phyloP scores from a whole-genome alignment of 2,797 vertebrate genomes.

The Eutrigla gurnardus region DNA sequence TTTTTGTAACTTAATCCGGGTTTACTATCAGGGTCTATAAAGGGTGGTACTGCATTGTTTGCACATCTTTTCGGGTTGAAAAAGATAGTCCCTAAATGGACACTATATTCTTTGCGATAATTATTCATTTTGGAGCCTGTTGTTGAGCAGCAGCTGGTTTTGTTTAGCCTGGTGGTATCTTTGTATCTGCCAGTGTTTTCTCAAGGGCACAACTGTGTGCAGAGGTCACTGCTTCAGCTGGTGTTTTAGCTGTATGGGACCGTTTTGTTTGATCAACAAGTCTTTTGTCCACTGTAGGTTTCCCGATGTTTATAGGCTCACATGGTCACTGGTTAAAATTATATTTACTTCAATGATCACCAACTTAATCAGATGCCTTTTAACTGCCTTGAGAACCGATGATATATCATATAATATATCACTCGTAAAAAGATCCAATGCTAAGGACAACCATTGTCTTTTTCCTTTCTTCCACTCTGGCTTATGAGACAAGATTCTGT shows the following conservation, averaged over 20 bases:
- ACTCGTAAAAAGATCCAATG: not conserved
- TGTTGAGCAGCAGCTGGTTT: conserved; percentile 66
- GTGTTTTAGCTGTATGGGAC: conserved; percentile 24
- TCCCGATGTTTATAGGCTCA: not conserved
- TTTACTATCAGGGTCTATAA: not conserved
- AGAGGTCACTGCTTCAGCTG: conserved; percentile 59
- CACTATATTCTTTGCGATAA: conserved; percentile 13
- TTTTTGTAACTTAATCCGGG: not conserved
- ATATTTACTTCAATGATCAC: not conserved
- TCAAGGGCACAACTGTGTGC: conserved; percentile 48
- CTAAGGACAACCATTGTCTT: not conserved
- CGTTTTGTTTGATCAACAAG: conserved; percentile 35
- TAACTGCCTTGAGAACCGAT: not conserved
- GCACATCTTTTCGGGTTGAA: not conserved
- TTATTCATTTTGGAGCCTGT: conserved; percentile 7
- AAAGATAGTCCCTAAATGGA: not conserved
- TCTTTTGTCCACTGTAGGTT: conserved; percentile 14
- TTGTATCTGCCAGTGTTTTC: conserved; percentile 55
- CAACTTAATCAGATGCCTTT: not conserved
- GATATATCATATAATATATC: no score
- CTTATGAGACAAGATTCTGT: not conserved
- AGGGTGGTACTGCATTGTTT: not conserved
- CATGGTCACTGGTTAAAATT: not conserved
- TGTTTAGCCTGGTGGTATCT: conserved; percentile 60
- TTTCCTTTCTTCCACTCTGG: not conserved